Percentiles rank a stretch among this genome's conserved stretches.
Conservation (phyloP, 2,797 vertebrate genomes). For the Sebastes taczanowskii region DNA sequence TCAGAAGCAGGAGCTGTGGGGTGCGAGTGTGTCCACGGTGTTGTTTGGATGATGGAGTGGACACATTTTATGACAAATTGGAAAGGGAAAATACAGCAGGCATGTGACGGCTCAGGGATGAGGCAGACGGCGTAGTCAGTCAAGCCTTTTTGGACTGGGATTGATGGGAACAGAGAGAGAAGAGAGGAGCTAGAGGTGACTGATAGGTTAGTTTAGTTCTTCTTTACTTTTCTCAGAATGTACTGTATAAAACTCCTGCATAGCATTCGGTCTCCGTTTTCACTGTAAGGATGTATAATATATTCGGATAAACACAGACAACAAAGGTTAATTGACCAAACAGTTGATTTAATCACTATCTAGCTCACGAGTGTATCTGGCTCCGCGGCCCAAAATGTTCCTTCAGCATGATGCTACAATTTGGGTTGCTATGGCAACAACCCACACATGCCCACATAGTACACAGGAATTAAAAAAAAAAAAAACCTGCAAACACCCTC, state of each 20-base stretch:
- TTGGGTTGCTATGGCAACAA: slow-evolving; percentile 80
- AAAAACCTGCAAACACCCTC: slow-evolving; percentile 15
- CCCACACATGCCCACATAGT: slow-evolving; percentile 79
- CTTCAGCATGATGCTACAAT: slow-evolving; percentile 77
- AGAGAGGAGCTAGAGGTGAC: not conserved
- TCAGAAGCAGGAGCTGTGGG: slow-evolving; percentile 43
- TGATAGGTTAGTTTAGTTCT: not conserved
- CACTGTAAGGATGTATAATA: not conserved
- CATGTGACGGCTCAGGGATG: slow-evolving; percentile 49
- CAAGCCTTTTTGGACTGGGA: slow-evolving; percentile 43
- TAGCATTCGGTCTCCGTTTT: not conserved
- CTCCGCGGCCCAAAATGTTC: slow-evolving; percentile 69
- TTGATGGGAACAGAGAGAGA: slow-evolving; percentile 40
- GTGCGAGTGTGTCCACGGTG: slow-evolving; percentile 34
- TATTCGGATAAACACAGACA: slow-evolving; percentile 21
- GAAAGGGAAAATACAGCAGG: slow-evolving; percentile 56
- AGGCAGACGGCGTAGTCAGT: slow-evolving; percentile 48
- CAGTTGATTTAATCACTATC: slow-evolving; percentile 57
- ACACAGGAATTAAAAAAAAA: slow-evolving; percentile 63
- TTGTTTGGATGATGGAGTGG: slow-evolving; percentile 59
- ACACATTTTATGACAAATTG: slow-evolving; percentile 68
- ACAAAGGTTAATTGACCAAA: slow-evolving; percentile 56
- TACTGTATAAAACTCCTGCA: not conserved
- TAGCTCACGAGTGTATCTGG: slow-evolving; percentile 47
- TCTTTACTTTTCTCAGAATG: not conserved